Base-by-base conservation (phyloP, 2,888 invertebrate genomes). In the Heliothis peltigera region DNA sequence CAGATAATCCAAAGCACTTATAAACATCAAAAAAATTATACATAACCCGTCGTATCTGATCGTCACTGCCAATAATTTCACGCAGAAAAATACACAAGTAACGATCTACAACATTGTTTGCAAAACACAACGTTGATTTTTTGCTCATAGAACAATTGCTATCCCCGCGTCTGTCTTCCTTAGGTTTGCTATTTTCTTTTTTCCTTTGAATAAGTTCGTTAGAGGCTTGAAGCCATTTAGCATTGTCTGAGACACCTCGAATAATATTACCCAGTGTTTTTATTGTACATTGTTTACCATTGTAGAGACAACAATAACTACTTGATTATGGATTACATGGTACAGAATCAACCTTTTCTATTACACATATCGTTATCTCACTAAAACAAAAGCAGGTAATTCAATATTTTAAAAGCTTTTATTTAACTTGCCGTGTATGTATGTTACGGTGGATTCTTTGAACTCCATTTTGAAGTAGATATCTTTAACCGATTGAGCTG, bases 151-250 rank as follows among this genome's bases (percentile, higher is more conserved):
- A 35, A 19, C 54, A 42, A 15, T 0, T 10, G 17, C 39, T 7
- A 12, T 12, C 5, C 12, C 19, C 19, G 4, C 22, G 17, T 8
- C 22, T 22, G 15, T 17, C 17, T 19, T 25, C 46, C 32, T 32
- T 17, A 32, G 54, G 49, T 55, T 64, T 65, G 39, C 51, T 28
- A 42, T 35, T 44, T 65, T 48, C 12, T n/a, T 12, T 57, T 57
- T 54, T 57, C 28, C 49, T 54, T 52, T 70, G 52, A 57, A 53
- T 70, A 67, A 74, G 75, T 74, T 70, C 57, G 43, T 70, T 74
- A 74, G 48, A n/a, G 39, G 53, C 39, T 58, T 18, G 39, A 43
- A 70, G 48, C 68, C 53, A 69, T 67, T 69, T 74, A 66, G 19
- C 57, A 54, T 44, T 66, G 21, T 15, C 17, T 44, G 57, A 66